Percentiles rank a stretch among this genome's conserved stretches.
phyloP scores from a whole-genome alignment of 2,113 vertebrate species.

The Chionis minor region DNA sequence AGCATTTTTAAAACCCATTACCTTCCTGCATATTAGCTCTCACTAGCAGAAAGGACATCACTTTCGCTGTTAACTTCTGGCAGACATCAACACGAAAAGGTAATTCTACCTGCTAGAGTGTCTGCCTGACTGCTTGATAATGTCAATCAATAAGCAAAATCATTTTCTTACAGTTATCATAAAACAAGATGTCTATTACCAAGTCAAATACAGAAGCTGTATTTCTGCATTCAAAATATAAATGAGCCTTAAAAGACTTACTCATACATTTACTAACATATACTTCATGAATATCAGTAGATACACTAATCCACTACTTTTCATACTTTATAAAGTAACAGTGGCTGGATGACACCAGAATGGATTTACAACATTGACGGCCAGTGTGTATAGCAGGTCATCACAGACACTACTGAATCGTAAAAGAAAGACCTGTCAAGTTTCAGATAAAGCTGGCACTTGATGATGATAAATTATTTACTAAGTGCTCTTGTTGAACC shows the following conservation, averaged over 20 bases:
- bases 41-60: constrained; percentile 66
- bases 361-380: neutral
- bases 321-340: neutral
- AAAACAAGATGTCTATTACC: constrained; percentile 65
- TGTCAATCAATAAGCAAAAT: constrained; percentile 80
- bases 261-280: neutral
- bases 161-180: constrained; percentile 60
- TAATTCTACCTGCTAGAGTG: constrained; percentile 73
- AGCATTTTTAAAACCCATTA: constrained; percentile 77
- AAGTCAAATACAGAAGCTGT: constrained; percentile 36
- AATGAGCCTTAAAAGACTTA: constrained; percentile 1
- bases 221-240: neutral
- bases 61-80: constrained; percentile 74
- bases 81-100: constrained; percentile 74
- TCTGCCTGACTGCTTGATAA: constrained; percentile 76
- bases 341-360: neutral
- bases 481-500: constrained; percentile 31
- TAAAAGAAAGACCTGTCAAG: constrained; percentile 30
- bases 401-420: constrained; percentile 31
- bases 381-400: neutral
- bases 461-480: constrained; percentile 70
- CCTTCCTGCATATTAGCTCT: constrained; percentile 60
- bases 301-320: neutral
- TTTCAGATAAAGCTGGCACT: constrained; percentile 44
- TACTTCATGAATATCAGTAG: neutral